A percentile compares a stretch with the other conserved stretches of the same genome.
Evolutionary conservation across 2,888 invertebrate genomes (phyloP).

Genomic region (Carpatolechia fugitivella): DNA sequence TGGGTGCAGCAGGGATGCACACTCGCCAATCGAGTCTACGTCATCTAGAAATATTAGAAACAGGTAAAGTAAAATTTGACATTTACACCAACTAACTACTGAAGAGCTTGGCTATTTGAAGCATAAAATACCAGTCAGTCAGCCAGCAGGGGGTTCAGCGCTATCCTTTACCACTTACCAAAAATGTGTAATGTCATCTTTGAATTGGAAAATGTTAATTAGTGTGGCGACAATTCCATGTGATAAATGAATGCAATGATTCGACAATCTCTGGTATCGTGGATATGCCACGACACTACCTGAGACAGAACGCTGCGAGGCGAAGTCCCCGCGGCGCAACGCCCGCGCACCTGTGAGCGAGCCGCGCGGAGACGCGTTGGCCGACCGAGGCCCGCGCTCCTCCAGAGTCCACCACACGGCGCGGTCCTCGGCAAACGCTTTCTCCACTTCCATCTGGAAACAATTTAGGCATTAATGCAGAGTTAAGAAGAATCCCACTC

Average conservation of each 20-base stretch:
- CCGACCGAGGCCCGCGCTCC: slow-evolving; percentile 88
- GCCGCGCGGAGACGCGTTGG: slow-evolving; percentile 88
- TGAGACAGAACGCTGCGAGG: slow-evolving; percentile 86
- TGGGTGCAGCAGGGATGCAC: slow-evolving; percentile 88
- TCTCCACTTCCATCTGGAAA: slow-evolving; percentile 83
- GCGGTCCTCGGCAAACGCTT: slow-evolving; percentile 92
- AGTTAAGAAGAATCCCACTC: too few relatives aligned
- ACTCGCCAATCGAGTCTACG: slow-evolving; percentile 87
- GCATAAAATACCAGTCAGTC: too few relatives aligned
- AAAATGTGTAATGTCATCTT: not conserved
- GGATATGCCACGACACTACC: slow-evolving; percentile 45
- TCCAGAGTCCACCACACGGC: slow-evolving; percentile 95
- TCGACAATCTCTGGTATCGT: slow-evolving; percentile 13
- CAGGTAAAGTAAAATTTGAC: not conserved
- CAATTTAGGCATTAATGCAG: not conserved
- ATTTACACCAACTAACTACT: not conserved
- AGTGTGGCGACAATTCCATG: not conserved
- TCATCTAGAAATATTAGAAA: slow-evolving; percentile 70
- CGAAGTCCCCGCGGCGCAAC: slow-evolving; percentile 84
- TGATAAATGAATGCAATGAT: not conserved
- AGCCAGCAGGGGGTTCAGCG: not conserved
- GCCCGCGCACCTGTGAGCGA: slow-evolving; percentile 85
- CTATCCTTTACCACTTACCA: slow-evolving; percentile 4
- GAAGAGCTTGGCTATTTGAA: not conserved
- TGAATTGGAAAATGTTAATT: slow-evolving; percentile 1